Conservation (phyloP, 2,797 vertebrate species). For the Karalla daura region DNA sequence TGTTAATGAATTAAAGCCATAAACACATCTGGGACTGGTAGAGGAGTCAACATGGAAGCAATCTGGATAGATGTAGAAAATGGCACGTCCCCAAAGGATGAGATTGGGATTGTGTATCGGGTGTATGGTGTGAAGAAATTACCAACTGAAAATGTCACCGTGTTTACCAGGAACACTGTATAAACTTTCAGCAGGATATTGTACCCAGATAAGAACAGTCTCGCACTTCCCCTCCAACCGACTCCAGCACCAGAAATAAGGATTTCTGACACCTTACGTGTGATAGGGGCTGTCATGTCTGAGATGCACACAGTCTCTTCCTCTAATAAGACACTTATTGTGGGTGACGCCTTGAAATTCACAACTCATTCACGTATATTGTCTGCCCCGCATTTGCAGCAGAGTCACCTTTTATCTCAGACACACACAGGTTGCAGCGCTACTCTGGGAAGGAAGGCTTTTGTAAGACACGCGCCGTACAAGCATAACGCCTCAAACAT, state of each 20-base stretch:
- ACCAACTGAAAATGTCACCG: no score
- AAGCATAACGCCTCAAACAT: neutral
- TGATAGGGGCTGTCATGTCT: neutral
- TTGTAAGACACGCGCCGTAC: neutral
- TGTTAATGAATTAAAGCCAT: no score
- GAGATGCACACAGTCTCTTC: neutral
- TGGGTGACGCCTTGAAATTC: conserved; percentile 1
- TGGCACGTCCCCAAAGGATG: no score
- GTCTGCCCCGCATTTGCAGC: neutral
- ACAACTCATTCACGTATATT: neutral
- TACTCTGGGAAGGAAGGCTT: neutral
- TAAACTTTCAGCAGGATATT: neutral
- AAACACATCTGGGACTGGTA: no score
- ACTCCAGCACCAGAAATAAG: neutral
- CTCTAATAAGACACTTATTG: neutral
- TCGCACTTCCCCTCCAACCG: neutral
- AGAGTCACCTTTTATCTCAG: neutral
- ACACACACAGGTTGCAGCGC: neutral
- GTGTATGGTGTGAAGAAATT: no score
- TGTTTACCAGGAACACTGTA: neutral
- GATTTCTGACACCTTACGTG: neutral
- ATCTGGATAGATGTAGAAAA: no score
- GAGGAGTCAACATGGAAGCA: no score
- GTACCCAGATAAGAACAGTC: neutral
- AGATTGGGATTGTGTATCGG: no score